Conservation (phyloP, 2,888 invertebrate genomes). For the Meteorus cinctellus region DNA sequence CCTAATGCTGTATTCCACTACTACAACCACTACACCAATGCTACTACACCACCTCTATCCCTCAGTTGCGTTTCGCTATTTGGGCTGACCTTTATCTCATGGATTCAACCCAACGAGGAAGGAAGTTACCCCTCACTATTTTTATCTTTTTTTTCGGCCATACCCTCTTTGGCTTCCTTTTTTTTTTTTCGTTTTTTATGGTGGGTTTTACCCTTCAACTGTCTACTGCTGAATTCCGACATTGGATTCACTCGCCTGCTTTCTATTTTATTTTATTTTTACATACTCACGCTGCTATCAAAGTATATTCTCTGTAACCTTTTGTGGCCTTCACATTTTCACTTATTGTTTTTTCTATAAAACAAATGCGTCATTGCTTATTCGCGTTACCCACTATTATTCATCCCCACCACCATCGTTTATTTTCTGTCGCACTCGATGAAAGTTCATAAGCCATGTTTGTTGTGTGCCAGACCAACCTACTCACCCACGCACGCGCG, state of each 20-base stretch:
- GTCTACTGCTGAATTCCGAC: conserved; percentile 19
- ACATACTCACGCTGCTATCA: background rate
- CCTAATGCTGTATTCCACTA: conserved; percentile 47
- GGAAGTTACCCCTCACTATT: conserved; percentile 49
- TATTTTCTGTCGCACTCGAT: background rate
- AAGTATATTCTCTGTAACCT: background rate
- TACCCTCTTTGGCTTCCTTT: conserved; percentile 43
- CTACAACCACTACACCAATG: conserved; percentile 5
- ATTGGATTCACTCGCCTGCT: background rate
- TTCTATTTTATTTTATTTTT: conserved; percentile 13
- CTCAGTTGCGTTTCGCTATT: conserved; percentile 43
- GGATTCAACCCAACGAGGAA: conserved; percentile 46
- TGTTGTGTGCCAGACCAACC: background rate
- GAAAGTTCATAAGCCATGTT: background rate
- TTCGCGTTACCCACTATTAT: background rate
- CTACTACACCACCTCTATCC: conserved; percentile 33
- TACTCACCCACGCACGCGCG: too few relatives aligned
- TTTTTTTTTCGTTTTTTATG: background rate
- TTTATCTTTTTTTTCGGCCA: conserved; percentile 42
- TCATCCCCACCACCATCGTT: background rate
- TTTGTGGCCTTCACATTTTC: conserved; percentile 15
- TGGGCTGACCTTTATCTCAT: conserved; percentile 65
- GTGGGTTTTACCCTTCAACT: conserved; percentile 9
- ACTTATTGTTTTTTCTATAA: conserved; percentile 11
- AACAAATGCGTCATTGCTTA: conserved; percentile 5